Base-by-base conservation (phyloP, 2,888 invertebrate genomes). In the Platerodrilus igneus region DNA sequence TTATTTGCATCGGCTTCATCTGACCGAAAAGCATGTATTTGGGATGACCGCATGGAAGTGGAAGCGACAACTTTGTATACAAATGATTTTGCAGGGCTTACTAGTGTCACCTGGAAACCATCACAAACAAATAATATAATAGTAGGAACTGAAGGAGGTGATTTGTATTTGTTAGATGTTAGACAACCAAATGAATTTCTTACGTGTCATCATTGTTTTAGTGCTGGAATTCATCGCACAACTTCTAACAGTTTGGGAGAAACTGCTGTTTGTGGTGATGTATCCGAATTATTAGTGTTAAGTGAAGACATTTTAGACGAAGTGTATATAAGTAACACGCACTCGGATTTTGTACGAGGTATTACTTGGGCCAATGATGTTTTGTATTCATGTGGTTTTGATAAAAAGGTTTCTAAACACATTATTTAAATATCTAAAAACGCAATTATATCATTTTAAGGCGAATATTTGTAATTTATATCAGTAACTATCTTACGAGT, bases 311-410 rank as follows among this genome's bases (percentile, higher is more conserved):
- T 64, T 21, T 56, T 68, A 19, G 53, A 60, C 35, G 49, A 55
- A 10, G 45, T 70, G 41, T 75, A 73, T 51, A 63, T 65, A 45
- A 69, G 70, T 54, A 56, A 62, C 13, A 53, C 62, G 14, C 79
- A 79, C 55, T 53, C 41, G 13, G 75, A 74, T 50, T 72, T 74
- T 58, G 76, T 78, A 7, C 69, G 75, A 44, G 77, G 74, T 21
- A 51, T 79, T 9, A 67, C 74, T 3, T 80, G 79, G 79, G 57
- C 60, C 41, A 59, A 71, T 22, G 60, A 66, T 26, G 59, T 63
- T 33, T 66, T 80, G 37, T 71, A 72, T 48, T 73, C 77, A 3
- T 79, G 78, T 62, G 75, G 76, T 9, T 78, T 78, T 73, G 77
- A 77, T 56, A 69, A 68, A 45, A 61, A 63, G 51, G 58, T 76